A percentile compares a stretch with the other conserved stretches of the same genome.
Evolutionary conservation across 1,140 invertebrate genomes (phyloP).

Genomic region (Brachionus asplanchnoidis): DNA sequence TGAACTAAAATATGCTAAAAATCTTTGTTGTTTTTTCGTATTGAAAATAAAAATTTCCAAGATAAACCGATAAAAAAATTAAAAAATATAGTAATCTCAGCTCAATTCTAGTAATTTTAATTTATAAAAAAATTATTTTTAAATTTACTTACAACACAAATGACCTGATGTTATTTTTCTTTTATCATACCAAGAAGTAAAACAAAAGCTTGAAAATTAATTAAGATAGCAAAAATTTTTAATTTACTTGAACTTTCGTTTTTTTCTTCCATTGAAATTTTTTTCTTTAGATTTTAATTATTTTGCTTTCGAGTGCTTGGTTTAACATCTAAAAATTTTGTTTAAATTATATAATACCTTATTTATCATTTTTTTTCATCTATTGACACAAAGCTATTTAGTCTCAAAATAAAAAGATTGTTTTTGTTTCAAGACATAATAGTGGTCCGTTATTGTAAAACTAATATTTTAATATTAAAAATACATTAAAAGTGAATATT

Average conservation of each 20-base stretch:
- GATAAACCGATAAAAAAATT: not conserved
- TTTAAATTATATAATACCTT: not conserved
- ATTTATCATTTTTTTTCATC: not conserved
- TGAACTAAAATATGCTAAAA: not conserved
- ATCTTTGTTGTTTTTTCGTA: not conserved
- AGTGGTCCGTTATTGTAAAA: not conserved
- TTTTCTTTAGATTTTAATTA: not conserved
- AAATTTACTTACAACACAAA: too few relatives aligned
- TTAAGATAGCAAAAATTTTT: not conserved
- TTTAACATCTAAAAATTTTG: not conserved
- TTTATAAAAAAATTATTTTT: not conserved
- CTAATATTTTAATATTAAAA: too few relatives aligned
- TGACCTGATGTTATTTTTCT: not conserved
- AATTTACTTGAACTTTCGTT: not conserved
- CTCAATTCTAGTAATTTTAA: too few relatives aligned
- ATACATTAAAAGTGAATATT: too few relatives aligned
- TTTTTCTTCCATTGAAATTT: not conserved
- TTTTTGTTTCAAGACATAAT: not conserved
- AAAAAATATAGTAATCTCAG: too few relatives aligned
- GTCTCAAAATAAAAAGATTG: not conserved
- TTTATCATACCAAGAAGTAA: not conserved
- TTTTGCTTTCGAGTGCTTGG: not conserved
- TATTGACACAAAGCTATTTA: not conserved
- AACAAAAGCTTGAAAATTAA: not conserved
- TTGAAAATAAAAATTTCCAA: not conserved